Evolutionary conservation across 2,113 vertebrate genomes (phyloP).

Genomic region (Felis chaus): DNA sequence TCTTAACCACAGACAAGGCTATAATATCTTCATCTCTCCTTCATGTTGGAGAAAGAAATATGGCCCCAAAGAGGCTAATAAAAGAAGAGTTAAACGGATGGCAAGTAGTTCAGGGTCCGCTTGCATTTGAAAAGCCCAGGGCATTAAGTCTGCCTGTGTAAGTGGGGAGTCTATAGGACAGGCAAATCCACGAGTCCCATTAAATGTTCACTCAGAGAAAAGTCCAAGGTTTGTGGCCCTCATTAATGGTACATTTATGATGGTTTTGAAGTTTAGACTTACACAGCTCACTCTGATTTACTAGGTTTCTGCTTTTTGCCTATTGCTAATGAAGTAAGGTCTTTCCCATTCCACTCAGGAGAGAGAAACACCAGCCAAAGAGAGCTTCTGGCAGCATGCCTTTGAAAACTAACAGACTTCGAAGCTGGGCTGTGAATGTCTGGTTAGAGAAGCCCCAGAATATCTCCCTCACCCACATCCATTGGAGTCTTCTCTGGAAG

Average conservation of each 20-base stretch:
- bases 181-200: not conserved
- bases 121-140: constrained; percentile 27
- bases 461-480: not conserved
- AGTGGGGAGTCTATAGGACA: not conserved
- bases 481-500: not conserved
- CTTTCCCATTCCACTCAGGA: not conserved
- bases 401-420: not conserved
- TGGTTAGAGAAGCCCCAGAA: not conserved
- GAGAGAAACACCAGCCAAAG: not conserved
- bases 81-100: not conserved
- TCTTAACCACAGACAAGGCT: not conserved
- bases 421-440: not conserved
- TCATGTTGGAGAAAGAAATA: not conserved
- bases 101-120: not conserved
- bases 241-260: not conserved
- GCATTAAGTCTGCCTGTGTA: not conserved
- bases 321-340: constrained; percentile 7
- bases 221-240: accelerated
- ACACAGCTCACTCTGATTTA: not conserved
- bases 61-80: not conserved
- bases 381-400: not conserved
- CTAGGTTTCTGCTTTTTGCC: not conserved
- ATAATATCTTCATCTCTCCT: not conserved
- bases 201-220: constrained; percentile 6
- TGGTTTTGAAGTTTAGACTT: not conserved